Percentiles rank a stretch among this genome's conserved stretches.
Conservation (phyloP, 2,888 invertebrate species). For the Cordilura impudica region DNA sequence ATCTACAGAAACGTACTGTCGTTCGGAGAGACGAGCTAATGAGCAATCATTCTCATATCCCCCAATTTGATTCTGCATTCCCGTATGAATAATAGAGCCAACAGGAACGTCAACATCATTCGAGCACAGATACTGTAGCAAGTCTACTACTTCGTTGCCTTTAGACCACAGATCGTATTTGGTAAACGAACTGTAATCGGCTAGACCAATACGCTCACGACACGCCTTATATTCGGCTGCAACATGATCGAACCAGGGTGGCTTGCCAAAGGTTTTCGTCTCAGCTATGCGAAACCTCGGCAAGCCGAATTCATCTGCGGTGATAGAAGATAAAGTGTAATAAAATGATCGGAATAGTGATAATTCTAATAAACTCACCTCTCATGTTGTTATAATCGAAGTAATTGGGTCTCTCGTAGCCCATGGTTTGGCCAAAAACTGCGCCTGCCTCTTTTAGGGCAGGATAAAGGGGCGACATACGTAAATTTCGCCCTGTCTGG, state of each 20-base stretch:
- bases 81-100: slow-evolving; percentile 96
- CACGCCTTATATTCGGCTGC: slow-evolving; percentile 95
- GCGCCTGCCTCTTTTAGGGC: slow-evolving; percentile 93
- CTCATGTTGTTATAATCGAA: slow-evolving; percentile 83
- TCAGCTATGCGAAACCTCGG: slow-evolving; percentile 82
- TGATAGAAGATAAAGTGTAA: slow-evolving; percentile 42
- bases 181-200: slow-evolving; percentile 98
- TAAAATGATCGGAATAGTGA: not conserved
- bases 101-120: slow-evolving; percentile 97
- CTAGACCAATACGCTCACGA: slow-evolving; percentile 92
- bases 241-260: slow-evolving; percentile 94
- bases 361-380: too few relatives aligned
- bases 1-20: slow-evolving; percentile 82
- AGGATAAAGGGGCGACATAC: slow-evolving; percentile 97
- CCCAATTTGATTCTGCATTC: slow-evolving; percentile 96
- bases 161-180: slow-evolving; percentile 96
- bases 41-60: slow-evolving; percentile 99
- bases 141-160: slow-evolving; percentile 91
- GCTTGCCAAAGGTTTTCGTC: slow-evolving; percentile 93
- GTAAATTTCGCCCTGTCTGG: slow-evolving; percentile 88
- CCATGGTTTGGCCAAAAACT: slow-evolving; percentile 98
- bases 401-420: slow-evolving; percentile 96
- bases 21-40: slow-evolving; percentile 89
- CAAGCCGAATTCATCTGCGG: slow-evolving; percentile 73
- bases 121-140: slow-evolving; percentile 95